These are phyloP conservation scores for Trichomycterus rosablanca DNA, from an alignment of 2,113 vertebrate species.

Conservation along the genomic window DNA sequence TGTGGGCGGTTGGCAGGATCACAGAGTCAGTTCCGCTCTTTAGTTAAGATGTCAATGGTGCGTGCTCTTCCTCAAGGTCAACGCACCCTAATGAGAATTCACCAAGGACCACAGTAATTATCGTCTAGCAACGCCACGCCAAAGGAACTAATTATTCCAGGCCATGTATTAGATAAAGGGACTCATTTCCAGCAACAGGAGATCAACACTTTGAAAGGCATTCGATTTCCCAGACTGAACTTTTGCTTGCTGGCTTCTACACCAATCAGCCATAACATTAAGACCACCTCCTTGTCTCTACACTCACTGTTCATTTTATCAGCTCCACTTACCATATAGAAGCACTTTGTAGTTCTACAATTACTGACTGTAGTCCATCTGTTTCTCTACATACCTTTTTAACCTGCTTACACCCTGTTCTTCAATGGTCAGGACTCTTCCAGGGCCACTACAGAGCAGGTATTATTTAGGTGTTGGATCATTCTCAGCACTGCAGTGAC, in stretches of 20 bases:
- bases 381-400: no score
- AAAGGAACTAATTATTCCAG: constrained; percentile 48
- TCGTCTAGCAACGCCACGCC: constrained; percentile 51
- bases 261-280: no score
- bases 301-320: no score
- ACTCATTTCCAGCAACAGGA: constrained; percentile 42
- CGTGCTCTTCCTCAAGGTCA: constrained; percentile 64
- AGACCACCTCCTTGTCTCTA: constrained; percentile 37
- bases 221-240: constrained; percentile 48
- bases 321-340: no score
- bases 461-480: no score
- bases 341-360: no score
- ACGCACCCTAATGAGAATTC: constrained; percentile 59
- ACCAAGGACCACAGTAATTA: constrained; percentile 58
- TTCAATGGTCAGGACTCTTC: no score
- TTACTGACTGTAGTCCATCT: no score
- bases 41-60: constrained; percentile 63
- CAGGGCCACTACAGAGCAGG: no score
- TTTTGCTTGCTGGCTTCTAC: constrained; percentile 42
- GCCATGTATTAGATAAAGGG: constrained; percentile 50
- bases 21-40: constrained; percentile 52
- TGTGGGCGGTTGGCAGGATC: constrained; percentile 53
- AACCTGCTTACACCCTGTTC: no score
- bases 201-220: constrained; percentile 39
- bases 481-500: no score